Evolutionary conservation across 2,888 invertebrate genomes (phyloP).

Genomic region (Apodemia mormo): DNA sequence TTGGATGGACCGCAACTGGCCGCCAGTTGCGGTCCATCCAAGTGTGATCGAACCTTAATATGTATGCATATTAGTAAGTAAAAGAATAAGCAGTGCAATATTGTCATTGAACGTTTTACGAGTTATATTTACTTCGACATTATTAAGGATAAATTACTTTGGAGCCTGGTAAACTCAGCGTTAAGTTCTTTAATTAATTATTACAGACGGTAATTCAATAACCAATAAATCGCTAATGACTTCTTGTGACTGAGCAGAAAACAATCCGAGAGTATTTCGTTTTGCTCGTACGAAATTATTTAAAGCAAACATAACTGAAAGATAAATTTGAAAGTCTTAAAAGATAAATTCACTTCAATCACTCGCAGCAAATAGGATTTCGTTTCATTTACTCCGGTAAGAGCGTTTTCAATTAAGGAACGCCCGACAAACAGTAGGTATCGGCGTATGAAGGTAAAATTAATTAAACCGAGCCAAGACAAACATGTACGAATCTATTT

Average conservation of each 20-base stretch:
- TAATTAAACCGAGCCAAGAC: constrained; percentile 79
- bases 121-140: background rate
- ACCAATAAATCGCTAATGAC: constrained; percentile 8
- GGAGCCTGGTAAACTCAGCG: background rate
- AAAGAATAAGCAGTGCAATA: background rate
- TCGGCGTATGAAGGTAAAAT: constrained; percentile 81
- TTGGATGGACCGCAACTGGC: too few relatives aligned
- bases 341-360: constrained; percentile 80
- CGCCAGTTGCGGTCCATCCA: too few relatives aligned
- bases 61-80: background rate
- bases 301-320: constrained; percentile 55
- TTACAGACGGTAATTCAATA: constrained; percentile 5
- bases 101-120: background rate
- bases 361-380: constrained; percentile 78
- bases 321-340: constrained; percentile 77
- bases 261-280: background rate
- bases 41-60: too few relatives aligned
- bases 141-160: background rate
- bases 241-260: background rate
- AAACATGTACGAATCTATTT: constrained; percentile 77
- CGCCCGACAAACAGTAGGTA: constrained; percentile 74
- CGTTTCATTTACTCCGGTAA: constrained; percentile 77
- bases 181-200: constrained; percentile 5
- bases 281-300: background rate
- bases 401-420: constrained; percentile 80